Percentiles rank a stretch among this genome's conserved stretches.
Conservation (phyloP, 2,888 invertebrate genomes). For the Andrena haemorrhoa region DNA sequence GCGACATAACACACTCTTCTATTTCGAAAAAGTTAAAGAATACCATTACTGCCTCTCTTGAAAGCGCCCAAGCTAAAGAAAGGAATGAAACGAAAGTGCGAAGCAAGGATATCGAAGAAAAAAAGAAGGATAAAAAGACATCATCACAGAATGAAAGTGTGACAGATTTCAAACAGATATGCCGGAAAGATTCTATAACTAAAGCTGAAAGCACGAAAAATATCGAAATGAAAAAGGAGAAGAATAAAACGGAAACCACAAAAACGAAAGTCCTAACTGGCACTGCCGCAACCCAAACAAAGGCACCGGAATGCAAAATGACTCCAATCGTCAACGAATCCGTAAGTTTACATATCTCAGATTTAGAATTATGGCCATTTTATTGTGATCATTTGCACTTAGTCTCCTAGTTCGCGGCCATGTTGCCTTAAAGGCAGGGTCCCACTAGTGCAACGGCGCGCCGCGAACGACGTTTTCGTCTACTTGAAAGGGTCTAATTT, state of each 20-base stretch:
- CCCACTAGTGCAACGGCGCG: too few species aligned
- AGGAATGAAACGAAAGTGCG: constrained; percentile 1
- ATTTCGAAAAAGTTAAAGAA: neutral
- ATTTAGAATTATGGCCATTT: neutral
- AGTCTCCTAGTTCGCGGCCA: too few species aligned
- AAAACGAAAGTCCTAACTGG: neutral
- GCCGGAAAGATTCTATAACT: neutral
- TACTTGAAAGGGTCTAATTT: too few species aligned
- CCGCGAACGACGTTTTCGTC: too few species aligned
- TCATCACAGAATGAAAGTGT: neutral
- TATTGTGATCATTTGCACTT: neutral
- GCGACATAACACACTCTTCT: neutral
- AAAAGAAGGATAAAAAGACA: neutral
- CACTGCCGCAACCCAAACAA: constrained; percentile 5
- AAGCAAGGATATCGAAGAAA: neutral
- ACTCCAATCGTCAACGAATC: constrained; percentile 31
- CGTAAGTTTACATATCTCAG: constrained; percentile 39
- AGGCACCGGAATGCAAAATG: constrained; percentile 13
- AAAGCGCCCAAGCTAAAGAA: neutral
- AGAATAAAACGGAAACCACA: neutral
- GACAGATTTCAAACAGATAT: neutral
- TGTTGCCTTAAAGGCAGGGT: too few species aligned
- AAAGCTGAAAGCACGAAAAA: constrained; percentile 8
- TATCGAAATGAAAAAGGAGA: neutral
- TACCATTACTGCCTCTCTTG: neutral